phyloP scores from a whole-genome alignment of 2,113 vertebrate genomes.

The Phainopepla nitens region DNA sequence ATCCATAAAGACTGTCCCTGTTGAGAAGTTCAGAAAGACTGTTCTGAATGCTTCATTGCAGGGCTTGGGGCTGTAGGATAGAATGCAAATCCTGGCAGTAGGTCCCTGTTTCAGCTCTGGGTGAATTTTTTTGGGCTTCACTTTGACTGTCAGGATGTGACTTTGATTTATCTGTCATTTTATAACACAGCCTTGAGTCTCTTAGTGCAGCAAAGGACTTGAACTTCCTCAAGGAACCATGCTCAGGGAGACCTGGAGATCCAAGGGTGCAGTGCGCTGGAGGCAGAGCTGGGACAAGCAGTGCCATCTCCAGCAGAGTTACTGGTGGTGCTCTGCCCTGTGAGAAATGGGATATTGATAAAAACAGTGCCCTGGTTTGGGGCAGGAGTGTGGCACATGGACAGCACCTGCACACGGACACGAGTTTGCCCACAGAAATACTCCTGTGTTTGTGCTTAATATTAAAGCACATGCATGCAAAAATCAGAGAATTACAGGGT shows the following conservation, averaged over 20 bases:
- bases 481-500: background rate
- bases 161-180: background rate
- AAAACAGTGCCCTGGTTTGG: background rate
- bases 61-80: background rate
- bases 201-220: background rate
- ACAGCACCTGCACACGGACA: rapidly evolving
- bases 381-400: background rate
- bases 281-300: background rate
- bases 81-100: background rate
- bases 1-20: slow-evolving; percentile 45
- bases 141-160: background rate
- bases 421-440: rapidly evolving
- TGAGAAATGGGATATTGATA: background rate
- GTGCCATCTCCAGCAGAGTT: background rate
- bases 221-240: background rate
- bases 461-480: background rate
- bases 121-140: background rate
- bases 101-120: background rate
- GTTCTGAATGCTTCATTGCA: background rate
- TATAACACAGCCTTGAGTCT: background rate
- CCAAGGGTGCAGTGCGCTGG: rapidly evolving
- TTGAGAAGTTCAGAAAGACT: slow-evolving; percentile 23
- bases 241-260: background rate
- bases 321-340: background rate
- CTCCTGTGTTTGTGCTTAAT: background rate